Evolutionary conservation across 2,113 vertebrate species (phyloP).

Genomic region (Carollia perspicillata): DNA sequence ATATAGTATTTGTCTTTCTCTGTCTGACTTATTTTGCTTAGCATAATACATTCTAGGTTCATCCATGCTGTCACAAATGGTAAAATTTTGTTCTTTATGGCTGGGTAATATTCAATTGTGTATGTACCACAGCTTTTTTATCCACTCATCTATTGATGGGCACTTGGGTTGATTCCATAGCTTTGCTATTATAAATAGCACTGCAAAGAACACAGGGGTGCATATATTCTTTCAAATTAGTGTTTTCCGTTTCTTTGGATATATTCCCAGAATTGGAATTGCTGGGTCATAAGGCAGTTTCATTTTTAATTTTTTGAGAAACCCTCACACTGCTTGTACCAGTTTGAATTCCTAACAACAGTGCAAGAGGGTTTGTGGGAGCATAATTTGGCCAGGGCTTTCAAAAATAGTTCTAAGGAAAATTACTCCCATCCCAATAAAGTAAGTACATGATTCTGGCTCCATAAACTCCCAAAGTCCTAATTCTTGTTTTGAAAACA

Average conservation of each 20-base stretch:
- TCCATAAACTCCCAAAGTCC: background rate
- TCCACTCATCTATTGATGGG: background rate
- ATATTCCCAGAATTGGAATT: background rate
- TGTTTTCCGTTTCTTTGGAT: background rate
- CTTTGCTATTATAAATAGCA: background rate
- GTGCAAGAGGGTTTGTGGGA: background rate
- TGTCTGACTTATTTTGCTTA: background rate
- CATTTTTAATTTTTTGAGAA: background rate
- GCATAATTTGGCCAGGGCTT: background rate
- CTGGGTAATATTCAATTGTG: background rate
- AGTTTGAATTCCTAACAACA: background rate
- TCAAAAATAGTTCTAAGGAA: slow-evolving; percentile 9
- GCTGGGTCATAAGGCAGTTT: background rate
- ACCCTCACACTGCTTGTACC: background rate
- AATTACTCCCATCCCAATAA: background rate
- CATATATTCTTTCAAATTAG: background rate
- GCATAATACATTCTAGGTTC: background rate
- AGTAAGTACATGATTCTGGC: background rate
- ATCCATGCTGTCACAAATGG: background rate
- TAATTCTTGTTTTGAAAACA: background rate
- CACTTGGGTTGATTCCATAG: background rate
- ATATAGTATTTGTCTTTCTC: background rate
- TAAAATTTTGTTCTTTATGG: background rate
- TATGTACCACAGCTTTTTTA: background rate
- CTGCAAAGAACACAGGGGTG: background rate